Conservation (phyloP, 2,797 vertebrate genomes). For the Galagoides demidoff region DNA sequence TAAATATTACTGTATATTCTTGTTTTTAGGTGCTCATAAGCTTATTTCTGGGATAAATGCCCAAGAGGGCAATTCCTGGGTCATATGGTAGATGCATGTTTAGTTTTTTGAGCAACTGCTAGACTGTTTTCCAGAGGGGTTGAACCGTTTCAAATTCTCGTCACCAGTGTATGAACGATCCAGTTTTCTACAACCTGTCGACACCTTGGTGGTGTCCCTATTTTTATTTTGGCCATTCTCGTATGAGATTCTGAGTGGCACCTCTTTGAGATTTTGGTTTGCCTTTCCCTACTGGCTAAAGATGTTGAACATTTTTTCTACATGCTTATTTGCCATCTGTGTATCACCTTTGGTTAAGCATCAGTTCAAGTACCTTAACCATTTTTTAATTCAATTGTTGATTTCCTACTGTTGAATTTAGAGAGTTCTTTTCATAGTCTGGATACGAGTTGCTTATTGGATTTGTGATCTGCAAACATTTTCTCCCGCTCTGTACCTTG, state of each 20-base stretch:
- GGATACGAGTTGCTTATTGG: not conserved
- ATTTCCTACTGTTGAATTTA: not conserved
- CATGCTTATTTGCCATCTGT: not conserved
- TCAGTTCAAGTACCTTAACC: conserved; percentile 34
- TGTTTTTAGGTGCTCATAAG: not conserved
- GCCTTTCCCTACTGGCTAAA: not conserved
- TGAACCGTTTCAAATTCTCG: not conserved
- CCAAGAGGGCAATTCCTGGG: not conserved
- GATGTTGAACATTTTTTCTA: not conserved
- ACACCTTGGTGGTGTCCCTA: not conserved
- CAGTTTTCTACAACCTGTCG: not conserved
- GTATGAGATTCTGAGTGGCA: not conserved
- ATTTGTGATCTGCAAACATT: not conserved
- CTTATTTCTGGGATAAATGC: conserved; percentile 13
- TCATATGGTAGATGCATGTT: not conserved
- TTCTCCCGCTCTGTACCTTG: not conserved
- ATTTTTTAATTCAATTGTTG: conserved; percentile 9
- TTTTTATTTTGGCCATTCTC: not conserved
- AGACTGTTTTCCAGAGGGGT: not conserved
- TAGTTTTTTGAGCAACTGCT: conserved; percentile 17
- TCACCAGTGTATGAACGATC: not conserved
- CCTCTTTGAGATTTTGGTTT: not conserved
- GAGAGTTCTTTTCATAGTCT: not conserved
- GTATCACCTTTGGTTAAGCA: not conserved
- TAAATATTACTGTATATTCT: not conserved